Percentiles rank a stretch among this genome's conserved stretches.
Conservation (phyloP, 2,888 invertebrate genomes). For the Machimus atricapillus region DNA sequence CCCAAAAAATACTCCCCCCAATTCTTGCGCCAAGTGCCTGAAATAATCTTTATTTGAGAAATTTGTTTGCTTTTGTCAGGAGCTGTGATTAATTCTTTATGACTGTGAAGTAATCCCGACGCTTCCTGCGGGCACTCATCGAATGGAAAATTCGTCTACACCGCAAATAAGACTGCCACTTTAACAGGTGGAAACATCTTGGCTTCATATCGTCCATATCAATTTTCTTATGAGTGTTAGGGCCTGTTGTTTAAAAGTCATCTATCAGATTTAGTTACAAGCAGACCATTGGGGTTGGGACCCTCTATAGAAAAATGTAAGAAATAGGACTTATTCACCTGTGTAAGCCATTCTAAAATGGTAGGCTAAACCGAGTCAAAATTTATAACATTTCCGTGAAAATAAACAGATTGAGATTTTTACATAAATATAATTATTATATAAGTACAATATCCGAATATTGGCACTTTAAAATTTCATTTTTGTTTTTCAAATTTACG, state of each 20-base stretch:
- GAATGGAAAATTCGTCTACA: neutral
- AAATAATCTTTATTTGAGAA: conserved; percentile 48
- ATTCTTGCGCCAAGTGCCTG: conserved; percentile 39
- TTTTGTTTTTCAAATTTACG: no score
- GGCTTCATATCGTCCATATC: neutral
- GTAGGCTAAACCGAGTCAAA: no score
- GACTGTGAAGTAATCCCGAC: conserved; percentile 10
- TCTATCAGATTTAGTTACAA: neutral
- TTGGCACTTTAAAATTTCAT: no score
- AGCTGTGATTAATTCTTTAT: conserved; percentile 50
- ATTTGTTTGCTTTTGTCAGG: conserved; percentile 50
- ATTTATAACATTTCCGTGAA: no score
- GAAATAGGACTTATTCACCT: no score
- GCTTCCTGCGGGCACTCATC: neutral
- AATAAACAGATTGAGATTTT: no score
- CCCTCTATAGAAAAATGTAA: no score
- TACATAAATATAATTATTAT: no score
- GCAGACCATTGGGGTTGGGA: neutral
- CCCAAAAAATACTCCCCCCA: neutral
- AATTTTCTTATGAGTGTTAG: neutral
- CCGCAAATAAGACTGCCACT: neutral
- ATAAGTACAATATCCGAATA: no score
- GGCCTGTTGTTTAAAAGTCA: neutral
- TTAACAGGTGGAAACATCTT: neutral
- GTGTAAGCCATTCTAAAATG: no score